Base-by-base conservation (phyloP, 2,888 invertebrate genomes). In the Synanthedon andrenaeformis region DNA sequence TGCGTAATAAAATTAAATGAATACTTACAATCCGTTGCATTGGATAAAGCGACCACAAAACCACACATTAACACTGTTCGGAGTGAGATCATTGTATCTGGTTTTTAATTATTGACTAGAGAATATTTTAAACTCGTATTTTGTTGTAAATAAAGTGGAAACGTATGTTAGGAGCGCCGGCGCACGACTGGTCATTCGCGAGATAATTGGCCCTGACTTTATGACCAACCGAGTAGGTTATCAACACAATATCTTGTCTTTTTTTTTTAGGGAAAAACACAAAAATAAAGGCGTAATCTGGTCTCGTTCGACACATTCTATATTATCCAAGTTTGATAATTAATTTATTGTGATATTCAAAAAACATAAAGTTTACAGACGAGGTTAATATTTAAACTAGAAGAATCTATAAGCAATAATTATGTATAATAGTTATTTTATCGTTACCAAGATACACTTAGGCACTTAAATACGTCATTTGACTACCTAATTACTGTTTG, bases 141-240 rank as follows among this genome's bases (percentile, higher is more conserved):
- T 13, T 35, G 13, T 45, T 49, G 49, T 10, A 13, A 17, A 49
- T 8, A 49, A 12, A 19, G 19, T 49, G 1, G 49, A 23, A 49
- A 23, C 49, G 23, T 19, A 10, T 49, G 49, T 12, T 17, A 59
- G 66, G 65, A 69, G 72, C 68, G 74, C 58, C 65, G 56, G 69
- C 63, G 61, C 62, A 57, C 72, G 70, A 80, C 79, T 79, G 78
- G 23, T 45, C 14, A 49, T 62, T 60, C 62, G 57, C 73, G 70
- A 80, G 45, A 79, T 78, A 77, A 59, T 65, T 64, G 73, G 61
- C 75, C 71, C 71, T 71, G 73, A 68, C 71, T 74, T 65, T 66
- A 67, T 62, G 64, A n/a, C 45, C 68, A 60, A 61, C 59, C 65
- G 69, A 69, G 67, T 62, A 78, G 78, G 79, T 79, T 79, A 80